Percentiles rank a stretch among this genome's conserved stretches.
Conservation (phyloP, 2,797 vertebrate genomes). For the Lerista edwardsae region DNA sequence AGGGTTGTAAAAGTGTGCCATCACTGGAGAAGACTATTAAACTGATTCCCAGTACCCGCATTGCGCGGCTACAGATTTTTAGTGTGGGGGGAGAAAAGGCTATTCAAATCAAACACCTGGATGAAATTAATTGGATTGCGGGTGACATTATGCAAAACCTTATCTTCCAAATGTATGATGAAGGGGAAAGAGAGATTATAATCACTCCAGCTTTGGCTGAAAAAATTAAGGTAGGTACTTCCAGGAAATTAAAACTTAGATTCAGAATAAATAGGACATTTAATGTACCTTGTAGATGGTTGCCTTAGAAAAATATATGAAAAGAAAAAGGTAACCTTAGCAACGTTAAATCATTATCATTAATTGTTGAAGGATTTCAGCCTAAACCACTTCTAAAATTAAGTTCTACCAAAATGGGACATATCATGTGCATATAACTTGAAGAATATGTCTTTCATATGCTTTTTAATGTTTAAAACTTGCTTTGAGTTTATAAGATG, state of each 20-base stretch:
- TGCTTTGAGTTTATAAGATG: neutral
- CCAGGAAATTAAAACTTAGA: conserved; percentile 46
- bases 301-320: too few species aligned
- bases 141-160: conserved; percentile 85
- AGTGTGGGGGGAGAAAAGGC: conserved; percentile 77
- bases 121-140: conserved; percentile 86
- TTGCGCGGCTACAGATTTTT: conserved; percentile 82
- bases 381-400: neutral
- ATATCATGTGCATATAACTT: neutral
- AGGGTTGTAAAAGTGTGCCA: conserved; percentile 82
- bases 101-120: conserved; percentile 83
- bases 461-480: neutral
- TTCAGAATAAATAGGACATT: neutral
- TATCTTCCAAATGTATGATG: conserved; percentile 88
- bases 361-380: neutral
- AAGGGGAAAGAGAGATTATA: conserved; percentile 82
- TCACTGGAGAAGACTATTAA: conserved; percentile 80
- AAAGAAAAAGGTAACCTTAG: neutral
- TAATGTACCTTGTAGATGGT: too few species aligned
- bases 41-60: conserved; percentile 85
- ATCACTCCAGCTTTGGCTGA: conserved; percentile 80
- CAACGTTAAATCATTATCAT: neutral
- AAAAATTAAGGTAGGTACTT: conserved; percentile 85
- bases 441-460: neutral
- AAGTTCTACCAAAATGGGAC: too few species aligned